Evolutionary conservation across 1,140 invertebrate species (phyloP), one percentile per base, ranked within the genome.

Genomic region (Parasteatoda tepidariorum): DNA sequence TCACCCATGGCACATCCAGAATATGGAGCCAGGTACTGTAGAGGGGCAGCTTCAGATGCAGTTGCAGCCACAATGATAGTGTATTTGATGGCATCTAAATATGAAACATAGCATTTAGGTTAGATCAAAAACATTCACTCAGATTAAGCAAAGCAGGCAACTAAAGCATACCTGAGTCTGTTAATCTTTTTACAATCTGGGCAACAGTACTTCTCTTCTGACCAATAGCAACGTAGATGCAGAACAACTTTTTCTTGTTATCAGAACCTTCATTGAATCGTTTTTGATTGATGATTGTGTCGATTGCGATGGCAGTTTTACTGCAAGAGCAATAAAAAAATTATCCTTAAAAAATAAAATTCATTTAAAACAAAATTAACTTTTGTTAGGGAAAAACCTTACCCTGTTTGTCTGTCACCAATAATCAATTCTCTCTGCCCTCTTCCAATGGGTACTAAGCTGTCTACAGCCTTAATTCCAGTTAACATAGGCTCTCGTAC

Each of bases 1-100:
- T 99, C 98, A 89, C 98, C 98, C 98, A 99, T 99, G 87, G 98
- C 98, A 90, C 98, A 99, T 83, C 98, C 98, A 83, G 98, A 98
- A 90, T 99, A 99, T 0, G 98, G 98, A 54, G 98, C 98, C 88
- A 99, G 91, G 89, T 99, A 99, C 89, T 99, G 98, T 89, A 99
- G 92, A 66, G 98, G 98, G 84, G 98, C 98, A 88, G 98, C 98
- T 92, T 99, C 98, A 55, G 98, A 99, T 73, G 98, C 98, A 83
- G 98, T 99, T 84, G 98, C 98, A 83, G 96, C 97, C 48, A 99
- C 98, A 88, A 99, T 96, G 89, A 99, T 97, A 82, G 97, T 97
- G 91, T 99, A 99, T 87, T 94, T 94, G 91, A 99, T 98, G 87
- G 98, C 97, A 91, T 96, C 96, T 91, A 88, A 87, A 85, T 33